These are phyloP conservation scores for Halocynthia aurantium DNA, from an alignment of 23 tunicate species.

Conservation along the genomic window DNA sequence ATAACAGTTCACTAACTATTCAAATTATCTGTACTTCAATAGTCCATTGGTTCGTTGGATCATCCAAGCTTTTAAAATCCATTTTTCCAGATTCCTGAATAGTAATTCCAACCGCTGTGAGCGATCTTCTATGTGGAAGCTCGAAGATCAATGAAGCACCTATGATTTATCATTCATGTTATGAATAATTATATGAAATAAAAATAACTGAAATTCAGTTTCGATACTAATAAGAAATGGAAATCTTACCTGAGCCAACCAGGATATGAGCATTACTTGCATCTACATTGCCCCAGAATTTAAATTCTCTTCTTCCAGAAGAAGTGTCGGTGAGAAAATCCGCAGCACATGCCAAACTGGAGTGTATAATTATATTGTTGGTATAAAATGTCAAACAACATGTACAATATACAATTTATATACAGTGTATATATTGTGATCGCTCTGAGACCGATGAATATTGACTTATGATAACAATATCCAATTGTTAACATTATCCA, in stretches of 20 bases:
- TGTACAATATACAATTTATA: no score
- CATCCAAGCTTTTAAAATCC: constrained; percentile 16
- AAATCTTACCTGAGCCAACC: constrained; percentile 14
- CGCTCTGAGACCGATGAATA: no score
- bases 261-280: constrained; percentile 14
- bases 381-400: no score
- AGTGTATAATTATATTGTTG: background rate
- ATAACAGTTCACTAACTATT: no score
- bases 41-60: constrained; percentile 4
- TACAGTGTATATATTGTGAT: no score
- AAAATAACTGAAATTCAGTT: background rate
- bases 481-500: no score
- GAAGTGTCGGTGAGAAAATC: constrained; percentile 12
- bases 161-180: background rate
- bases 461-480: no score
- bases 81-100: constrained; percentile 14
- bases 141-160: constrained; percentile 15
- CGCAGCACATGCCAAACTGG: constrained; percentile 5
- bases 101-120: constrained; percentile 17
- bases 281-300: constrained; percentile 15
- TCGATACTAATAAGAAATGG: background rate
- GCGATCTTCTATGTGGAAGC: constrained; percentile 12
- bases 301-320: constrained; percentile 3
- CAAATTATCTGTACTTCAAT: background rate
- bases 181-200: background rate